These are phyloP conservation scores for Trichechus manatus DNA, from an alignment of 2,113 vertebrate species.

Conservation along the genomic window DNA sequence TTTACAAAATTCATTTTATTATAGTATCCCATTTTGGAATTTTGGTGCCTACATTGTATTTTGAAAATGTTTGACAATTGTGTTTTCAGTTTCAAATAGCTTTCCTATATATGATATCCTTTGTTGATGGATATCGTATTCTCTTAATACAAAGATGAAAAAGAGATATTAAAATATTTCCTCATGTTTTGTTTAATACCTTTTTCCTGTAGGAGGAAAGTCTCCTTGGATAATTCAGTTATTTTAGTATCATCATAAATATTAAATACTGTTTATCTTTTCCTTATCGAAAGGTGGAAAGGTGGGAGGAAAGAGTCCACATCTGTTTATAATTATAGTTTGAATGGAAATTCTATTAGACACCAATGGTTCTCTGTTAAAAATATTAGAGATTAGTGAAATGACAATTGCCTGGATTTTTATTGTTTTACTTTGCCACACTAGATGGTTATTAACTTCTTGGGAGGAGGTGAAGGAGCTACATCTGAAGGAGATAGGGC, in stretches of 20 bases:
- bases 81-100: background rate
- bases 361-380: background rate
- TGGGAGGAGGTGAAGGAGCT: background rate
- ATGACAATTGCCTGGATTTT: background rate
- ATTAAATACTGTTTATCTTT: background rate
- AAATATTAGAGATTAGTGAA: background rate
- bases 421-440: background rate
- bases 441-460: background rate
- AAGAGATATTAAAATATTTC: background rate
- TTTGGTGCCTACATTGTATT: background rate
- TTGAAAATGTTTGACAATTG: background rate
- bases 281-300: background rate
- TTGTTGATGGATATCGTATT: background rate
- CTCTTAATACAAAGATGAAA: background rate
- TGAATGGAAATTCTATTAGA: background rate
- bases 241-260: background rate
- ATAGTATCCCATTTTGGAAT: background rate
- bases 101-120: background rate
- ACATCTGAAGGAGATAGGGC: background rate
- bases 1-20: background rate
- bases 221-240: background rate
- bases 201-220: background rate
- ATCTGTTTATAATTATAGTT: background rate
- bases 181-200: background rate
- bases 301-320: background rate